Evolutionary conservation across 2,888 invertebrate species (phyloP), one percentile per base, ranked within the genome.

Genomic region (Scelioninae gen. 2): DNA sequence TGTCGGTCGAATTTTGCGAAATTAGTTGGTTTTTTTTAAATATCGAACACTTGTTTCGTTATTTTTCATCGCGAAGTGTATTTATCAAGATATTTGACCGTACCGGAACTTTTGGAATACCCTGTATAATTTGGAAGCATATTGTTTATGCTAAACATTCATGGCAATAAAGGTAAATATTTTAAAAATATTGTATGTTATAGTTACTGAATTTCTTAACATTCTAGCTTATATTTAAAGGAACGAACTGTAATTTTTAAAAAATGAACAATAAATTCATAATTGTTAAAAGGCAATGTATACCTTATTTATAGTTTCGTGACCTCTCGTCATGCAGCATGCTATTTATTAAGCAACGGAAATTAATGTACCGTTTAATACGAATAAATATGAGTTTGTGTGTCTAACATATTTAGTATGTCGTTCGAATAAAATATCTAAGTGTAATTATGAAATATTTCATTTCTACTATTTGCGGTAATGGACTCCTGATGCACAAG

Each of bases 331-430:
- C 41, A 60, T 60, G 52, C n/a, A 18, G 53, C 52, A 60, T 43
- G 37, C 50, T 60, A 46, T 68, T 60, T 68, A 68, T 60, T 43
- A 68, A 43, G 22, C 67, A 33, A 53, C 53, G 52, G 43, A 53
- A 68, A 68, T 68, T 68, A 67, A 68, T 68, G 60, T 15, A 31
- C 53, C 60, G 39, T 60, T 43, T 68, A 60, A 69, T 69, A 31
- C 68, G 68, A 69, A 53, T 60, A 69, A 60, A 69, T 69, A 69
- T 39, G 68, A 60, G 52, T 46, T 19, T 61, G 60, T 31, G 52
- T 46, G 18, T 22, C 68, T 46, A 60, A 60, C 43, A 37, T 60
- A 53, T 46, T 60, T 69, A 39, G 46, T 52, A 35, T 53, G 35
- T 60, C 60, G 31, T 60, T 69, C 46, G 18, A n/a, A 39, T 69